Evolutionary conservation across 2,888 invertebrate genomes (phyloP).

Genomic region (Deilephila porcellus): DNA sequence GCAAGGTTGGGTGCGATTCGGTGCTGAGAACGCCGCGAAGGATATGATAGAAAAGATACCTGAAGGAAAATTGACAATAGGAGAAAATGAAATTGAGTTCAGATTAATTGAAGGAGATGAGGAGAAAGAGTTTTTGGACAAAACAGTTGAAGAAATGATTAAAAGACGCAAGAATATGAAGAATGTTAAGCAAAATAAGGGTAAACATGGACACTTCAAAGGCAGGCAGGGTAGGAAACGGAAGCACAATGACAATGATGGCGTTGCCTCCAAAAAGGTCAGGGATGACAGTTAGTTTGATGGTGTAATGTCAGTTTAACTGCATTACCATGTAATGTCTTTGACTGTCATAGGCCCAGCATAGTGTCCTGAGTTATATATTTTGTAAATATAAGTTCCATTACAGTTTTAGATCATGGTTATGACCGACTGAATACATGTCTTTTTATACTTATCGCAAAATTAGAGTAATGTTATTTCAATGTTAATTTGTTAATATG

Average conservation of each 20-base stretch:
- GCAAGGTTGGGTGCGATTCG: conserved; percentile 89
- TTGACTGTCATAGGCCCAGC: neutral
- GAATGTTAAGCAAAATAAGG: conserved; percentile 63
- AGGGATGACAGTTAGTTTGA: conserved; percentile 41
- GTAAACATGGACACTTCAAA: conserved; percentile 47
- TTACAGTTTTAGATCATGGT: neutral
- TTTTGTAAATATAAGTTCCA: conserved; percentile 20
- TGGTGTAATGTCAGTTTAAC: neutral
- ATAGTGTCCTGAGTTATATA: neutral
- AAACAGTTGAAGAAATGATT: conserved; percentile 86
- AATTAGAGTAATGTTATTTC: too few relatives aligned
- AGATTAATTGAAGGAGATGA: conserved; percentile 88
- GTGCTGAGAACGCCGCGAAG: conserved; percentile 88
- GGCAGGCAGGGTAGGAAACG: conserved; percentile 56
- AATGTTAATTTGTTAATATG: too few relatives aligned
- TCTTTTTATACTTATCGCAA: neutral
- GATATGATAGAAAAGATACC: conserved; percentile 86
- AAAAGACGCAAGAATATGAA: conserved; percentile 82
- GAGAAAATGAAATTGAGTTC: conserved; percentile 81
- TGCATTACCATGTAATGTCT: neutral
- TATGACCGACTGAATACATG: neutral
- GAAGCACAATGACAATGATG: conserved; percentile 59
- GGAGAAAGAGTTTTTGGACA: conserved; percentile 87
- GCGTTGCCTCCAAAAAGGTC: conserved; percentile 62
- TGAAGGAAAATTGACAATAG: conserved; percentile 85